Evolutionary conservation across 2,797 vertebrate genomes (phyloP), one percentile per base, ranked within the genome.

Genomic region (Sebastes hopkinsi): DNA sequence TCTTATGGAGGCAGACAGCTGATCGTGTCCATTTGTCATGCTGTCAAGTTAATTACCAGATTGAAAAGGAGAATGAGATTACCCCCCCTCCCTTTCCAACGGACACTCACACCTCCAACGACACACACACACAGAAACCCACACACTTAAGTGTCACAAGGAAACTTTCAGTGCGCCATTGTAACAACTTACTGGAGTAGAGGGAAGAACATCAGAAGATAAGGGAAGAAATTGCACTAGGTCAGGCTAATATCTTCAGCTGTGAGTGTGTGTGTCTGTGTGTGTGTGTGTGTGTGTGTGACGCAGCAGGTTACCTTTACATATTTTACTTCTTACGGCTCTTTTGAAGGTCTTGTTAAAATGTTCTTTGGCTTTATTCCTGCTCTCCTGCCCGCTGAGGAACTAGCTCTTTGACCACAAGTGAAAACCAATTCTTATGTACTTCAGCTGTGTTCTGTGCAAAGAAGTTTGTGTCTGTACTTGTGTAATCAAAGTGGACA

Each of bases 31-130:
- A 96, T 95, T 96, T 91, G 94, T 96, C 95, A 96, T 96, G 95
- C 96, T 96, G 96, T 96, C 96, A 95, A 94, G 93, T 93, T 96
- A 95, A 96, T 96, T 96, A 95, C 92, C 87, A 91, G 94, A 96
- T 92, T 93, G 91, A 93, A 95, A 94, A 95, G 91, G 91, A 87
- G 91, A 96, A 96, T 95, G 91, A 93, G 92, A 95, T 96, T 95
- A 94, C 88, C 75, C 80, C 68, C 79, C 75, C 82, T 83, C 87
- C 91, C 80, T 86, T 88, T 89, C 92, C 88, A 88, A 93, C 88
- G 88, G 90, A 87, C 89, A 88, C 85, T 82, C 62, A 80, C 86
- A 91, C 91, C 87, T 88, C 85, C 71, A 61, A 70, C 62, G 79
- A 54, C 72, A 81, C 71, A 64, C 82, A 59, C 59, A 66, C 69